Conservation (phyloP, 2,888 invertebrate species). For the Mythimna loreyi region DNA sequence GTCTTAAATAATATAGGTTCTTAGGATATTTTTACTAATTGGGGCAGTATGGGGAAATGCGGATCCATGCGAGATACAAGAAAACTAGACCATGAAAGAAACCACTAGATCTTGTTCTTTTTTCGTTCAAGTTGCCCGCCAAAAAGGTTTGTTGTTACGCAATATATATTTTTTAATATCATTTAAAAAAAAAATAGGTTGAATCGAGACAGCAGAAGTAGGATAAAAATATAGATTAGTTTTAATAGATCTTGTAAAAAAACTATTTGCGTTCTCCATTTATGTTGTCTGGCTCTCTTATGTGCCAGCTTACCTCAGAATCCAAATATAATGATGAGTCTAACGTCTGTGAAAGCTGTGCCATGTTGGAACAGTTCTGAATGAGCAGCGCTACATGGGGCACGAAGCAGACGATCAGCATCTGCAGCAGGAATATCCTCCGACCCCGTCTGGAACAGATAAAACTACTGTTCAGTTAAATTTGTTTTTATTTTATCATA, state of each 20-base stretch:
- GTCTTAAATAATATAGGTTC: too few species aligned
- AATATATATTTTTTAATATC: too few species aligned
- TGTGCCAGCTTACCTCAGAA: constrained; percentile 80
- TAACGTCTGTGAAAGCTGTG: constrained; percentile 84
- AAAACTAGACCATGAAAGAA: neutral
- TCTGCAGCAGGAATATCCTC: constrained; percentile 86
- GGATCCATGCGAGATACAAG: neutral
- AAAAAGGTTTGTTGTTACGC: too few species aligned
- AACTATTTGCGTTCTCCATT: neutral
- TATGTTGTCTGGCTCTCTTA: neutral
- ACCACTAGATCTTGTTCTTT: too few species aligned
- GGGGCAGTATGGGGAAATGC: neutral
- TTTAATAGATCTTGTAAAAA: too few species aligned
- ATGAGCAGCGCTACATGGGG: constrained; percentile 90
- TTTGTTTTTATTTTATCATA: neutral
- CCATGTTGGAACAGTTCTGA: constrained; percentile 90
- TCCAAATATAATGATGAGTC: constrained; percentile 86
- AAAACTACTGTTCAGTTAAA: neutral
- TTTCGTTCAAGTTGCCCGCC: too few species aligned
- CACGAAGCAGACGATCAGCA: constrained; percentile 90
- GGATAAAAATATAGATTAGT: too few species aligned
- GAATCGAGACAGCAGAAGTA: too few species aligned
- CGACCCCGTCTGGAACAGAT: constrained; percentile 80
- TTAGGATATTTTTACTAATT: neutral
- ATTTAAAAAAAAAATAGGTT: too few species aligned